These are phyloP conservation scores for Protaetia brevitarsis DNA, from an alignment of 1,140 invertebrate species.

Conservation along the genomic window DNA sequence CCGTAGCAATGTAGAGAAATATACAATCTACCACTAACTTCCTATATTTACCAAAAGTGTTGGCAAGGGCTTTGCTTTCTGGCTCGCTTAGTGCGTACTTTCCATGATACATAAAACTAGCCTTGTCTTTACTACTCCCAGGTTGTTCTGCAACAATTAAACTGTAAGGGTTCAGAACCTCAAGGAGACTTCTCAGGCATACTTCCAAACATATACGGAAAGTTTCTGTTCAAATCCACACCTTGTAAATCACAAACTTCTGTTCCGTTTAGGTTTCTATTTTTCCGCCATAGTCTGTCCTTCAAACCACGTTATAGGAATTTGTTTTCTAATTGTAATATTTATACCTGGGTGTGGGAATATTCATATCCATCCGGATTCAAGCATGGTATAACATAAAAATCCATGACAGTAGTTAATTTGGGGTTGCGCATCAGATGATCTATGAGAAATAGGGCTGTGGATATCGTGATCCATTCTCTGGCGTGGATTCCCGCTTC, in stretches of 20 bases:
- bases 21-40: conserved; percentile 60
- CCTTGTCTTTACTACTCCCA: conserved; percentile 9
- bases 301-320: neutral
- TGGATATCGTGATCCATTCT: conserved; percentile 64
- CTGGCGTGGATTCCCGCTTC: conserved; percentile 62
- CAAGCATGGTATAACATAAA: conserved; percentile 58
- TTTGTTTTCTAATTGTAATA: neutral
- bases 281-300: conserved; percentile 48
- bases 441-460: conserved; percentile 61
- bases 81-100: conserved; percentile 58
- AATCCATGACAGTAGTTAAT: conserved; percentile 56
- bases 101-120: conserved; percentile 14
- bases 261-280: conserved; percentile 30
- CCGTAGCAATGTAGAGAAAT: conserved; percentile 69
- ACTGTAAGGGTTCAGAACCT: neutral
- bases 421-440: conserved; percentile 52
- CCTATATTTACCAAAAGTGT: conserved; percentile 54
- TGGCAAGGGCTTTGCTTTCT: conserved; percentile 64
- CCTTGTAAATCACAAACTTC: conserved; percentile 35
- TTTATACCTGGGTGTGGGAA: conserved; percentile 43
- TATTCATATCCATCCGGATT: conserved; percentile 57
- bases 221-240: conserved; percentile 50
- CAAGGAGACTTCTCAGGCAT: neutral
- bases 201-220: conserved; percentile 44
- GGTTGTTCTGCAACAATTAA: neutral